Evolutionary conservation across 2,797 vertebrate species (phyloP), one percentile per base, ranked within the genome.

Genomic region (Leuciscus waleckii): DNA sequence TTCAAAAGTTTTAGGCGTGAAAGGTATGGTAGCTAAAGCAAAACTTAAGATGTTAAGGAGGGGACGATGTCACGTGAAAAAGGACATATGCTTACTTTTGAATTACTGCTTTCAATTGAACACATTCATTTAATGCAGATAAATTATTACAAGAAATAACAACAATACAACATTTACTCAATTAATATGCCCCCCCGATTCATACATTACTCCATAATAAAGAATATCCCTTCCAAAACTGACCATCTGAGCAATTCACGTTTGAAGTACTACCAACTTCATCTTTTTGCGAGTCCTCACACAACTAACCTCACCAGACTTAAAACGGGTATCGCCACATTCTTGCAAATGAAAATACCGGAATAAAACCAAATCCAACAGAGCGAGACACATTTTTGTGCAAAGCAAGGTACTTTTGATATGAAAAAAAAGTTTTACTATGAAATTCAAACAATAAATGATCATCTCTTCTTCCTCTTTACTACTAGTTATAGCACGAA

Each of bases 1-100:
- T 56, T 73, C 19, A 68, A 68, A 68, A 37, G 37, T 41, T 84
- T 84, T 69, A 83, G 43, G 21, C 0, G 32, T 67, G 41, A 83
- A 58, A 23, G 32, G 73, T 54, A 46, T 54, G 7, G 9, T 23
- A 29, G 49, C 46, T 29, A 43, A 43, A 63, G 35, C 54, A 43
- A 78, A 43, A 19, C 16, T 41, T 77, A 26, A 58, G 35, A 26
- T 1, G 8, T 26, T 8, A 16, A 78, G 14, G n/a, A 26, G 37
- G 54, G 32, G 35, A n/a, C 7, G 2, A 77, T 14, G 13, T 77
- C 32, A 17, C 11, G 39, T 21, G 6, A 29, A 76, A 51, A 76
- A 35, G 19, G 13, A 7, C 49, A 54, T n/a, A 5, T 11, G 14
- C 51, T 35, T 51, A 32, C 46, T 13, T 29, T 71, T 21, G 21